Percentiles rank a stretch among this genome's conserved stretches.
These are phyloP conservation scores for Myiozetetes cayanensis DNA, from an alignment of 2,113 vertebrate species.

Conservation along the genomic window DNA sequence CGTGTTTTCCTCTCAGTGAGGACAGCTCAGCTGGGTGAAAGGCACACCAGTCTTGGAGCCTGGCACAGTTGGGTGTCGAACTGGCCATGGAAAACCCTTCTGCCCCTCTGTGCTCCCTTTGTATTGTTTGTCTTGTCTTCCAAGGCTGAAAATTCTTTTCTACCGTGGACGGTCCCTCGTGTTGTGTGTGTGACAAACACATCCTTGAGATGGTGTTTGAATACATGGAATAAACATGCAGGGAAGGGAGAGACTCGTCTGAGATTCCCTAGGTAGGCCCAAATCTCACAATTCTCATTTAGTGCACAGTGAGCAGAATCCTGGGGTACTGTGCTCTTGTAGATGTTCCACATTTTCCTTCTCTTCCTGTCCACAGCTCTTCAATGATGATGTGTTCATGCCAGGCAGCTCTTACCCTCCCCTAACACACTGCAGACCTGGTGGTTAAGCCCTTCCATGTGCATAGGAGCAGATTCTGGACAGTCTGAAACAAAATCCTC, in stretches of 20 bases:
- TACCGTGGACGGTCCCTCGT: background rate
- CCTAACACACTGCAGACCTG: background rate
- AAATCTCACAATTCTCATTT: accelerated
- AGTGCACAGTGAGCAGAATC: background rate
- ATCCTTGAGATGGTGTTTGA: background rate
- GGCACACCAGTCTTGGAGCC: background rate
- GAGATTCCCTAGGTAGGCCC: background rate
- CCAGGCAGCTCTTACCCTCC: background rate
- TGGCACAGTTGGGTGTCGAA: background rate
- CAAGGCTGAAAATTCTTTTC: background rate
- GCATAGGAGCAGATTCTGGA: background rate
- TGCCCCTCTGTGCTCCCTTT: background rate
- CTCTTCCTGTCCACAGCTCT: background rate
- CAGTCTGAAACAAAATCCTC: background rate
- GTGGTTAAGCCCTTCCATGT: background rate
- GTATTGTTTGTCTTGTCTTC: background rate
- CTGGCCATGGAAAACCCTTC: background rate
- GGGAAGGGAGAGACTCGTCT: background rate
- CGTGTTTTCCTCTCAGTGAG: background rate
- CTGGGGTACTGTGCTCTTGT: background rate
- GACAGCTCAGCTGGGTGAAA: background rate
- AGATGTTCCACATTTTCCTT: background rate
- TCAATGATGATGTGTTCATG: accelerated
- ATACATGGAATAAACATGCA: background rate
- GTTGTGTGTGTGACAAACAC: background rate